phyloP scores from a whole-genome alignment of 2,797 vertebrate species.

The Buceros bicornis region DNA sequence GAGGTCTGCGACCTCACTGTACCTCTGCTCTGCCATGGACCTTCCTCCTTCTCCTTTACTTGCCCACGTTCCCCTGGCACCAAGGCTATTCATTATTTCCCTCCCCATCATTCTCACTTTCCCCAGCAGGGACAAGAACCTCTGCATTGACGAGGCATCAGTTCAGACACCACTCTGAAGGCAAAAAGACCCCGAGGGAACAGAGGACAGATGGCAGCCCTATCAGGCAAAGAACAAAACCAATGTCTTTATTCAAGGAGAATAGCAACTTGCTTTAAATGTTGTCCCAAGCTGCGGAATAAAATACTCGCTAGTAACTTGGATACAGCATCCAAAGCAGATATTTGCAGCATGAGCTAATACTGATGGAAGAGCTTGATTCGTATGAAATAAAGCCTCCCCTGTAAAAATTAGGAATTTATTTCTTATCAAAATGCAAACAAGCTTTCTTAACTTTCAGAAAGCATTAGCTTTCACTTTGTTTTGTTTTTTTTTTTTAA shows the following conservation, averaged over 20 bases:
- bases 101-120: accelerated
- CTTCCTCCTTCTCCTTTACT: background rate
- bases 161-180: background rate
- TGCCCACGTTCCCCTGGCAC: accelerated
- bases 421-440: background rate
- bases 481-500: background rate
- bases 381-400: background rate
- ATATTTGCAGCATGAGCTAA: background rate
- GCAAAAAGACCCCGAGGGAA: background rate
- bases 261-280: background rate
- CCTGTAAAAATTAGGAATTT: background rate
- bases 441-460: background rate
- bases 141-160: background rate
- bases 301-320: background rate
- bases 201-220: background rate
- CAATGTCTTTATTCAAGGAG: background rate
- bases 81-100: background rate
- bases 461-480: background rate
- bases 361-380: background rate
- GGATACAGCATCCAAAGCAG: background rate
- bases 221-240: background rate
- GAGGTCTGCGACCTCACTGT: background rate
- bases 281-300: background rate
- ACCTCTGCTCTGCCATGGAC: background rate
- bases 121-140: background rate